phyloP scores from a whole-genome alignment of 2,113 vertebrate genomes.

The Halcyon senegalensis region DNA sequence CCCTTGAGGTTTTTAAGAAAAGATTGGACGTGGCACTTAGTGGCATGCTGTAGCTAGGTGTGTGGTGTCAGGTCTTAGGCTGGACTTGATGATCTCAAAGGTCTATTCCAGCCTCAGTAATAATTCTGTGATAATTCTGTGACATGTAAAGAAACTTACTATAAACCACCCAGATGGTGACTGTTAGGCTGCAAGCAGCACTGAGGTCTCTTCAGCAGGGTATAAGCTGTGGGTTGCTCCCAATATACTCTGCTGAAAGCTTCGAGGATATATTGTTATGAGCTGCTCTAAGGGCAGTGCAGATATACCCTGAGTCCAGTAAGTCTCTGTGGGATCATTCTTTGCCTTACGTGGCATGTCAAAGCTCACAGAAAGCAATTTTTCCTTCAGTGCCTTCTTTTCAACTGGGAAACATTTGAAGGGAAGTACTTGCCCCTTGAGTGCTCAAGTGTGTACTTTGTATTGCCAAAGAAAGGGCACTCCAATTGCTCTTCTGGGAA shows the following conservation, averaged over 20 bases:
- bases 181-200: not conserved
- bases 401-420: constrained; percentile 45
- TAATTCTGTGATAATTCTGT: too few species aligned
- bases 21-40: too few species aligned
- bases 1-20: too few species aligned
- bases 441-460: constrained; percentile 61
- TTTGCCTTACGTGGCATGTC: constrained; percentile 26
- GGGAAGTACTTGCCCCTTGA: constrained; percentile 59
- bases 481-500: constrained; percentile 66
- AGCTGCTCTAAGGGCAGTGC: not conserved
- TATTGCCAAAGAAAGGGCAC: constrained; percentile 64
- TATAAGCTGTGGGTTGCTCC: not conserved
- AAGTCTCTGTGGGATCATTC: not conserved
- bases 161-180: not conserved
- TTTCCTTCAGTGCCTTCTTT: constrained; percentile 55
- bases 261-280: not conserved
- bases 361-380: constrained; percentile 49
- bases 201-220: accelerated
- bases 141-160: not conserved
- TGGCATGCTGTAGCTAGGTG: too few species aligned
- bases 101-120: too few species aligned
- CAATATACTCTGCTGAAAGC: not conserved
- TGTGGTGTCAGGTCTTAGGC: too few species aligned
- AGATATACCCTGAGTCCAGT: not conserved
- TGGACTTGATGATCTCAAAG: too few species aligned